Base-by-base conservation (phyloP, 2,888 invertebrate genomes). In the Hylaea fasciaria region DNA sequence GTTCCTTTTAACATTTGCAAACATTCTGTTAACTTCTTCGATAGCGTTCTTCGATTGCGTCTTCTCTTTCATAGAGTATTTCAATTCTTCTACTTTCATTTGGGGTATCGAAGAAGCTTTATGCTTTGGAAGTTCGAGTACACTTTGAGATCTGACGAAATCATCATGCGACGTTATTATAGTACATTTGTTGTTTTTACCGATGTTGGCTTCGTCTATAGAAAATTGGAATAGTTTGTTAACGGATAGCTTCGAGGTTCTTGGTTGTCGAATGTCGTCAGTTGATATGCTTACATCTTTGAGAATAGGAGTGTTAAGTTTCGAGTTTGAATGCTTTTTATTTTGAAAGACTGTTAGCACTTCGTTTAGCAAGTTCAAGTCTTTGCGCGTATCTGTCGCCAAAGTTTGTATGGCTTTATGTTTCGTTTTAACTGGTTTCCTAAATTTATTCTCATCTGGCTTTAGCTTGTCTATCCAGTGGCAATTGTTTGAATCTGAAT, bases 91-190 rank as follows among this genome's bases (percentile, higher is more conserved):
- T n/a, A 88, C 63, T 60, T 89, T 90, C 89, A 90, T 91, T 78
- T 86, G 90, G 0, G 91, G 91, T 57, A 90, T 85, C 0, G 91
- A 91, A 0, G 85, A 89, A 0, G 91, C 90, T 57, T 91, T 91
- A 10, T 81, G 82, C 65, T 86, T 87, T 0, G 74, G 73, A 8
- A 89, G 59, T 56, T 83, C 79, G 4, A 81, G 69, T 1, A 12
- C 12, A 32, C 13, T 28, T 0, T 74, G 71, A 37, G 73, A 72
- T 29, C 73, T 78, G n/a, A 66, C 65, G 4, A 67, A 68, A 14
- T 82, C 73, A 8, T 85, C 83, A 58, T 87, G 85, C 14, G 70
- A 73, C 28, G 74, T 80, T 0, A 89, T 71, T 0, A 91, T 65
- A 0, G 76, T 70, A 52, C 81, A 89, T 49, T 78, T 80, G 0